Evolutionary conservation across 2,888 invertebrate genomes (phyloP).

Genomic region (Digitonthophagus gazella): DNA sequence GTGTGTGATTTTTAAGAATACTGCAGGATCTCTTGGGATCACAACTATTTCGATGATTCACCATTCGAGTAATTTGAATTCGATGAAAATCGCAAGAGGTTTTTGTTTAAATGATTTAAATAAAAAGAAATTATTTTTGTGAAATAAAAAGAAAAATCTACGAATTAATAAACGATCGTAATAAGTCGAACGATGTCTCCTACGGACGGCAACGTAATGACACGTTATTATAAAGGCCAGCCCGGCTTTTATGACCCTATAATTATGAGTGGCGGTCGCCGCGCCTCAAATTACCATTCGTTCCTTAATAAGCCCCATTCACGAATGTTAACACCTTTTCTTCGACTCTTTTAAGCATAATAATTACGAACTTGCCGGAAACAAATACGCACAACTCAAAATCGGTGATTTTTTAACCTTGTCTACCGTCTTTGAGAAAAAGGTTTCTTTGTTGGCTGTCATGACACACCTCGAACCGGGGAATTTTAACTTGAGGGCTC

Average conservation of each 20-base stretch:
- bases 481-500: no score
- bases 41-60: no score
- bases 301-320: not conserved
- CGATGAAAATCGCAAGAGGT: no score
- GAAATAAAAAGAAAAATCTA: not conserved
- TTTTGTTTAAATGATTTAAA: no score
- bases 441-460: no score
- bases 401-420: not conserved
- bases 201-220: not conserved
- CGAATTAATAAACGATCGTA: constrained; percentile 1
- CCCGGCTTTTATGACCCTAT: not conserved
- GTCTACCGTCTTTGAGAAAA: not conserved
- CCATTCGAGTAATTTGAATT: no score
- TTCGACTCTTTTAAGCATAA: not conserved
- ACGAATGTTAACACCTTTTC: not conserved
- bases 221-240: not conserved
- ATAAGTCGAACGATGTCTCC: not conserved
- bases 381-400: not conserved
- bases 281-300: not conserved
- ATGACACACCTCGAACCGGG: no score
- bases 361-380: not conserved
- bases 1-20: no score
- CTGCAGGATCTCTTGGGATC: no score
- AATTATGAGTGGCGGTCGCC: not conserved
- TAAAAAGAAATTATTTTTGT: no score